phyloP scores from a whole-genome alignment of 2,113 vertebrate species.

The Cololabis saira region DNA sequence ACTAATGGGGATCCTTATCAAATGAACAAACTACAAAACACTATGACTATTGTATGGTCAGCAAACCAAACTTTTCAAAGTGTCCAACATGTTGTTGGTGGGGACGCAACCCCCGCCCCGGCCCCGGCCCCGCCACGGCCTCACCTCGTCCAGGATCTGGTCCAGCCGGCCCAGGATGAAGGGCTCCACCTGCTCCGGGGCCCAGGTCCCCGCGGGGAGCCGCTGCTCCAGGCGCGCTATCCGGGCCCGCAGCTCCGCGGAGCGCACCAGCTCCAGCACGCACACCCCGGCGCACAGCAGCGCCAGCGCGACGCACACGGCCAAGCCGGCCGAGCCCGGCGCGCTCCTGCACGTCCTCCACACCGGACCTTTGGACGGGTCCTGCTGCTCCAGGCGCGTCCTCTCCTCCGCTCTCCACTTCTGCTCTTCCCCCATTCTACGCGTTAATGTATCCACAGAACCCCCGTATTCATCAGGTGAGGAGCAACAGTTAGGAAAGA shows the following conservation, averaged over 20 bases:
- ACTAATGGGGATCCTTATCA: no score
- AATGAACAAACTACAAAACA: no score
- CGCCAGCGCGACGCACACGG: slow-evolving; percentile 57
- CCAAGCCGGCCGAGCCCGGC: slow-evolving; percentile 27
- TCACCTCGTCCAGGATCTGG: slow-evolving; percentile 75
- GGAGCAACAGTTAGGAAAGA: not conserved
- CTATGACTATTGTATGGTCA: no score
- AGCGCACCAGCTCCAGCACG: slow-evolving; percentile 68
- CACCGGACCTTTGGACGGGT: slow-evolving; percentile 46
- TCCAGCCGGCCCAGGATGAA: slow-evolving; percentile 74
- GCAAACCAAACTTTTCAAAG: no score
- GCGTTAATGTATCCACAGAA: slow-evolving; percentile 29
- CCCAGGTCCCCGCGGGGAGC: slow-evolving; percentile 71
- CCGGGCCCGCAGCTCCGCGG: slow-evolving; percentile 75
- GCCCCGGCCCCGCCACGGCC: not conserved
- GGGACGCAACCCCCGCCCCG: no score
- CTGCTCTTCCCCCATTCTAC: slow-evolving; percentile 69
- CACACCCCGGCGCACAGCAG: slow-evolving; percentile 77
- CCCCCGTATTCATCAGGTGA: slow-evolving; percentile 29
- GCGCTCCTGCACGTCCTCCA: slow-evolving; percentile 60
- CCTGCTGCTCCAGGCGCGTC: slow-evolving; percentile 45
- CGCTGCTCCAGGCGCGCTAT: slow-evolving; percentile 78
- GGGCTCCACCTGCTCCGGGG: slow-evolving; percentile 83
- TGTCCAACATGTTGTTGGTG: no score
- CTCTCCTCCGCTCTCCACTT: slow-evolving; percentile 52